Evolutionary conservation across 2,888 invertebrate species (phyloP).

Genomic region (Fissipunctia ypsillon): DNA sequence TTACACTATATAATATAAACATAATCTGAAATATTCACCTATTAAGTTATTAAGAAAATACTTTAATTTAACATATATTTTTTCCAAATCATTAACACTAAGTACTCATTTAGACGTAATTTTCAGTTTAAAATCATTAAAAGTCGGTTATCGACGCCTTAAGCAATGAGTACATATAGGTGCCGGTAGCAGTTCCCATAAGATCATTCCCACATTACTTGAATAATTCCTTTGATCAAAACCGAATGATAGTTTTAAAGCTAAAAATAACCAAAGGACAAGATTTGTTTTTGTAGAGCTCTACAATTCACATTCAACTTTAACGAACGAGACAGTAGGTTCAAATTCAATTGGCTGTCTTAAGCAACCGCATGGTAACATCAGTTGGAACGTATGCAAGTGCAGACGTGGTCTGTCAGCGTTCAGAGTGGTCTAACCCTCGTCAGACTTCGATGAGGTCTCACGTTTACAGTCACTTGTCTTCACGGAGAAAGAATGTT

Average conservation of each 20-base stretch:
- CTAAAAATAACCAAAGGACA: constrained; percentile 40
- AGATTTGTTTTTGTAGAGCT: not conserved
- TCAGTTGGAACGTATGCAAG: constrained; percentile 55
- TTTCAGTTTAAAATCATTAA: too few relatives aligned
- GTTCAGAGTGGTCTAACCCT: constrained; percentile 67
- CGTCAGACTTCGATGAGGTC: constrained; percentile 68
- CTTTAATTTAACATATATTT: too few relatives aligned
- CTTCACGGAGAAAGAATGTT: constrained; percentile 44
- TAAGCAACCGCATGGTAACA: constrained; percentile 41
- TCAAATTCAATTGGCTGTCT: constrained; percentile 10
- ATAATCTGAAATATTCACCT: too few relatives aligned
- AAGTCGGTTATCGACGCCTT: too few relatives aligned
- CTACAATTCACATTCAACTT: constrained; percentile 1
- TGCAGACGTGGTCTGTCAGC: constrained; percentile 75
- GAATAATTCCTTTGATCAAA: constrained; percentile 50
- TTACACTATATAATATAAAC: too few relatives aligned
- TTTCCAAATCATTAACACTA: too few relatives aligned
- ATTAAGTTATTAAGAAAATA: too few relatives aligned
- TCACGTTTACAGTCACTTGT: constrained; percentile 59
- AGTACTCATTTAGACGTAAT: too few relatives aligned
- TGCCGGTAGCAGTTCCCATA: not conserved
- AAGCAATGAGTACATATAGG: constrained; percentile 2
- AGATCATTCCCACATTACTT: constrained; percentile 47
- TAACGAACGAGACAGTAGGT: fast-evolving
- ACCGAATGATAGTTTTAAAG: constrained; percentile 41